A percentile compares a stretch with the other conserved stretches of the same genome.
Conservation (phyloP, 2,888 invertebrate species). For the Drosophila multiciliata region DNA sequence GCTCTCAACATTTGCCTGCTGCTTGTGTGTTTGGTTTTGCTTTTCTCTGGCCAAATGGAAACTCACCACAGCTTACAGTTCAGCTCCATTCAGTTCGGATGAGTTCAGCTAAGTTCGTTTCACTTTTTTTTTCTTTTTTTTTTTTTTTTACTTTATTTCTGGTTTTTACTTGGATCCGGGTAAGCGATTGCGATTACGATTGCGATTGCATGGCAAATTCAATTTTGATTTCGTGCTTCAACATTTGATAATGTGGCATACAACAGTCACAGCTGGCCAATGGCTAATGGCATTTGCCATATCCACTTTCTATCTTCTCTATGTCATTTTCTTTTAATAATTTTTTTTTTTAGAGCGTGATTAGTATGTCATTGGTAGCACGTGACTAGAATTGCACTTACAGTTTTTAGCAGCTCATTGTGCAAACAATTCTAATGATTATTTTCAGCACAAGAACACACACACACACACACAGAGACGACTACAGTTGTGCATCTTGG, state of each 20-base stretch:
- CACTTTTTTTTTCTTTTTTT: neutral
- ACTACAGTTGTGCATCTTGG: constrained; percentile 7
- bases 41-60: constrained; percentile 32
- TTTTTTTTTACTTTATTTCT: constrained; percentile 1
- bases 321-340: neutral
- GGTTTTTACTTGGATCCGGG: neutral
- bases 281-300: constrained; percentile 50
- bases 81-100: constrained; percentile 23
- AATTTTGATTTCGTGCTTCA: constrained; percentile 71
- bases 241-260: constrained; percentile 67
- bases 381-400: constrained; percentile 64
- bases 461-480: constrained; percentile 19
- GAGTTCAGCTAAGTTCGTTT: constrained; percentile 22
- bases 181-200: constrained; percentile 20
- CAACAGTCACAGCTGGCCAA: constrained; percentile 53
- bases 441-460: constrained; percentile 41
- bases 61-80: constrained; percentile 65
- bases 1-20: constrained; percentile 48
- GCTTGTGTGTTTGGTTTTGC: constrained; percentile 10
- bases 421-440: constrained; percentile 64
- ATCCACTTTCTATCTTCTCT: neutral
- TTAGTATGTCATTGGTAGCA: constrained; percentile 73
- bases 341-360: constrained; percentile 49
- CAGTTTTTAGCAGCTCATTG: constrained; percentile 60
- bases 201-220: constrained; percentile 65